Percentiles rank a stretch among this genome's conserved stretches.
These are phyloP conservation scores for Monoplex corrugatus DNA, from an alignment of 2,888 invertebrate species.

Conservation along the genomic window DNA sequence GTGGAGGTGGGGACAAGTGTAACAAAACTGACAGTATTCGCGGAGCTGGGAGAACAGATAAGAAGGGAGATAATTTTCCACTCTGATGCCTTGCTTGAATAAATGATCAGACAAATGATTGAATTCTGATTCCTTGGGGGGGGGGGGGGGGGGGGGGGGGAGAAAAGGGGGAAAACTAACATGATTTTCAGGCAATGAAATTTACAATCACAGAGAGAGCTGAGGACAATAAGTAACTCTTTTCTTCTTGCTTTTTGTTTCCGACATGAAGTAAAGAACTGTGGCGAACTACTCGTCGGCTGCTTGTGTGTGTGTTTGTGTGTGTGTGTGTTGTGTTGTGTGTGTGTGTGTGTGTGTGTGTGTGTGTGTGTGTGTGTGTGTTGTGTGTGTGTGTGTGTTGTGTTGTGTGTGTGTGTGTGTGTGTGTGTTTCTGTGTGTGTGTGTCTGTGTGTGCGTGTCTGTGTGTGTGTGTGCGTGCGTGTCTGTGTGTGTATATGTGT, in stretches of 20 bases:
- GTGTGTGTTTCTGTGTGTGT: constrained; percentile 15
- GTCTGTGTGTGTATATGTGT: no score
- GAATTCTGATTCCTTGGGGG: no score
- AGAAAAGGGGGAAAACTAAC: background rate
- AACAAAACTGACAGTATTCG: background rate
- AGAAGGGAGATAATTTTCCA: no score
- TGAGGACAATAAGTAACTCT: no score
- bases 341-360: background rate
- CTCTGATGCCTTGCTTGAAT: no score
- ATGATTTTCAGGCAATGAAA: no score
- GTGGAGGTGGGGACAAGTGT: background rate
- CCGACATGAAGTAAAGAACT: no score
- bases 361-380: background rate
- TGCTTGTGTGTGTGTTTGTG: constrained; percentile 24
- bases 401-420: background rate
- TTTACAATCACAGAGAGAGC: no score
- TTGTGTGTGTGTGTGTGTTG: background rate
- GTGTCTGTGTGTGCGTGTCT: background rate
- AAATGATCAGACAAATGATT: no score
- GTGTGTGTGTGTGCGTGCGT: constrained; percentile 22
- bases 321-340: background rate
- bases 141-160: background rate
- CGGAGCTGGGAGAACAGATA: no score
- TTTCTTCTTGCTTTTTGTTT: no score
- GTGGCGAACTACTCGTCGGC: no score